Conservation (phyloP, 2,797 vertebrate genomes). For the Rhinichthys osculus region DNA sequence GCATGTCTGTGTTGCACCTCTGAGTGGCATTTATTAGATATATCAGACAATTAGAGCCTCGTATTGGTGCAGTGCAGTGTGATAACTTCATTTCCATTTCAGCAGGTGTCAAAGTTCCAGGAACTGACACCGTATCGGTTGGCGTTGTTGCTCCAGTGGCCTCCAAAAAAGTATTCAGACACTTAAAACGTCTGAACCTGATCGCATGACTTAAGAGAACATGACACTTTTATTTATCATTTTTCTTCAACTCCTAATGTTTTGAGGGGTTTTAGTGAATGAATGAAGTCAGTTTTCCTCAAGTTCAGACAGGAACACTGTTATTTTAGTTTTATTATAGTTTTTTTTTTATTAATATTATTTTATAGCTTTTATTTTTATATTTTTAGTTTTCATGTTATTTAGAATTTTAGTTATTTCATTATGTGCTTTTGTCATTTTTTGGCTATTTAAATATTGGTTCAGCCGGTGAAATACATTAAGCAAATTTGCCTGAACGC, state of each 20-base stretch:
- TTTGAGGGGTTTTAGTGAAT: background rate
- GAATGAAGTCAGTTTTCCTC: background rate
- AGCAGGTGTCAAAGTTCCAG: conserved; percentile 43
- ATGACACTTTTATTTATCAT: background rate
- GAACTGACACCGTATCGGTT: conserved; percentile 44
- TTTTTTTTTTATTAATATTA: too few relatives aligned
- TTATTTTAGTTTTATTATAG: too few relatives aligned
- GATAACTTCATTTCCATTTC: conserved; percentile 49
- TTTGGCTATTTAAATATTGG: too few relatives aligned
- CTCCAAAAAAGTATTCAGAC: background rate
- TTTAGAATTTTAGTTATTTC: too few relatives aligned
- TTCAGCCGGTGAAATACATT: too few relatives aligned
- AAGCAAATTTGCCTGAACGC: too few relatives aligned
- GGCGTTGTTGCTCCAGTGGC: conserved; percentile 26
- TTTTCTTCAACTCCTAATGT: background rate
- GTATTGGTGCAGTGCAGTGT: conserved; percentile 3
- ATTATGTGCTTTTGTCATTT: too few relatives aligned
- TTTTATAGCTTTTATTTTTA: too few relatives aligned
- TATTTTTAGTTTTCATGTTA: too few relatives aligned
- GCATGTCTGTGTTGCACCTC: background rate
- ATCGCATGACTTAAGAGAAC: background rate
- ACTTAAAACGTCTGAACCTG: background rate
- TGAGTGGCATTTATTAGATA: conserved; percentile 16
- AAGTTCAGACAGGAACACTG: background rate
- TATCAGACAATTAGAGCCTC: conserved; percentile 18